Conservation (phyloP, 2,888 invertebrate genomes). For the Heliconius erato region DNA sequence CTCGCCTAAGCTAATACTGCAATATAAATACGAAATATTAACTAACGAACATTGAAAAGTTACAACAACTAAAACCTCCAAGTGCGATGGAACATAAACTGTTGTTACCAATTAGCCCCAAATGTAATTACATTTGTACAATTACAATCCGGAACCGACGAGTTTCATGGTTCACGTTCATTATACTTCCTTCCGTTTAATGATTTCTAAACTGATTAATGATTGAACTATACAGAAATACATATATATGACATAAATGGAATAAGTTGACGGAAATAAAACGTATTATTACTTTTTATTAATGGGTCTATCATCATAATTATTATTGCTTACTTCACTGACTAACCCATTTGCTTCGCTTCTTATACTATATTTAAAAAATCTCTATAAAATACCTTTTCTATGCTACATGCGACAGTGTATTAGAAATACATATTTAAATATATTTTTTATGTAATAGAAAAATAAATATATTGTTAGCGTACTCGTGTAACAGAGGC, state of each 20-base stretch:
- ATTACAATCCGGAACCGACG: not conserved
- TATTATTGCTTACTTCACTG: not conserved
- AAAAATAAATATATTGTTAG: no score
- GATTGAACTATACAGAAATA: not conserved
- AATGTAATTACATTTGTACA: conserved; percentile 13
- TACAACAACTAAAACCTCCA: not conserved
- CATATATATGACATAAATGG: not conserved
- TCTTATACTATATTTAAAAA: no score
- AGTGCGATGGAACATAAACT: not conserved
- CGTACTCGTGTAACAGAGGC: no score
- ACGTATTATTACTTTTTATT: not conserved
- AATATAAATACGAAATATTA: not conserved
- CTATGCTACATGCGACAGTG: no score
- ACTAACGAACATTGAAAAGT: not conserved
- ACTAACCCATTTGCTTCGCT: no score
- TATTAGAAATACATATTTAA: no score
- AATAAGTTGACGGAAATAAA: not conserved
- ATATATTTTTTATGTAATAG: no score
- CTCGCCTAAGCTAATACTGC: not conserved
- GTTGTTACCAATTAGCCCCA: conserved; percentile 12
- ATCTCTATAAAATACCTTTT: no score
- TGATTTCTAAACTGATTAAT: conserved; percentile 7
- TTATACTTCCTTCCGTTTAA: conserved; percentile 12
- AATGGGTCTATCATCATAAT: not conserved
- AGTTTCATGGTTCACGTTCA: not conserved